Conservation (phyloP, 2,797 vertebrate species). For the Hipposideros larvatus region DNA sequence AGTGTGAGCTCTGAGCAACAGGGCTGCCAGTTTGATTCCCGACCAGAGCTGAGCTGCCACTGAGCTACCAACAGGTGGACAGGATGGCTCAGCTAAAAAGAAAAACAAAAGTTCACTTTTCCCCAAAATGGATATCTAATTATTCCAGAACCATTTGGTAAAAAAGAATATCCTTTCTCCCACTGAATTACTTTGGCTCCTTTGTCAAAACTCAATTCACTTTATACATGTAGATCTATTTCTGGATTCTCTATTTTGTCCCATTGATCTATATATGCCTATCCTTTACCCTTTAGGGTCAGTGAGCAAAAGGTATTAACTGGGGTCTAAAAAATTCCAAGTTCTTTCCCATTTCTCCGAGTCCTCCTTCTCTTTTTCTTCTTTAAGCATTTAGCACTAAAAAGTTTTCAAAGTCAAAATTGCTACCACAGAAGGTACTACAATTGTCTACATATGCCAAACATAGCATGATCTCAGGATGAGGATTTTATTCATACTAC, state of each 20-base stretch:
- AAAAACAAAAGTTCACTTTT: not conserved
- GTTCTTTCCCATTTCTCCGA: not conserved
- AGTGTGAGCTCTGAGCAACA: too few relatives aligned
- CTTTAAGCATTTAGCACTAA: conserved; percentile 36
- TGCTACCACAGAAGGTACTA: not conserved
- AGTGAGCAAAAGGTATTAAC: not conserved
- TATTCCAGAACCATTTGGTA: conserved; percentile 11
- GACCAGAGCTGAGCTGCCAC: too few relatives aligned
- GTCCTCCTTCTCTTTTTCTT: not conserved
- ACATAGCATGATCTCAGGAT: not conserved
- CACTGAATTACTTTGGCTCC: not conserved
- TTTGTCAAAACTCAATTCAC: conserved; percentile 36
- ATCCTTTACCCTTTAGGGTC: not conserved
- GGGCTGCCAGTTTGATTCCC: too few relatives aligned
- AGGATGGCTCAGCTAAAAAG: too few relatives aligned
- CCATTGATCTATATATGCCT: not conserved
- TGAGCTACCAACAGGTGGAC: too few relatives aligned
- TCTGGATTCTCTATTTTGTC: not conserved
- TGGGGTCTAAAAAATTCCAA: not conserved
- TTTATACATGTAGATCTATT: not conserved
- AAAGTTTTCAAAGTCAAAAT: conserved; percentile 12
- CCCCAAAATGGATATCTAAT: not conserved
- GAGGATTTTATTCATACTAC: conserved; percentile 35
- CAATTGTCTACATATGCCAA: not conserved
- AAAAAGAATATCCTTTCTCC: not conserved